phyloP scores from a whole-genome alignment of 2,888 invertebrate genomes.

The Celastrina argiolus region DNA sequence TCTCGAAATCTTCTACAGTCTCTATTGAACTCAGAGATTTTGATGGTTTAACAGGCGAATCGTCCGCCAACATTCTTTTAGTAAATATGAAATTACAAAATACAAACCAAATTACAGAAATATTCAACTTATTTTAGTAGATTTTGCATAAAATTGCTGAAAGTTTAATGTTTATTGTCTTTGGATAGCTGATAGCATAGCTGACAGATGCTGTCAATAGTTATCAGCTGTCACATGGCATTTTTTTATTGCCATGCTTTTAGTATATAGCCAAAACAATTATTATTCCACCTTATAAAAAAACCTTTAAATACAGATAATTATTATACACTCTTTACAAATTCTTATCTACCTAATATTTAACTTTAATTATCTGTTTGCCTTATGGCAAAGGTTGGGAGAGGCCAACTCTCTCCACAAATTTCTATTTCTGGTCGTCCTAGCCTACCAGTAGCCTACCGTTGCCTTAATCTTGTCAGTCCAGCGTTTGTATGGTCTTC shows the following conservation, averaged over 20 bases:
- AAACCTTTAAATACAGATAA: no score
- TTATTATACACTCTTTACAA: no score
- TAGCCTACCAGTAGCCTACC: no score
- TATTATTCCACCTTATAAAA: not conserved
- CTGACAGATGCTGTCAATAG: not conserved
- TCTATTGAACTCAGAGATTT: conserved; percentile 53
- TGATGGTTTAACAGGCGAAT: conserved; percentile 45
- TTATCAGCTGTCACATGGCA: not conserved
- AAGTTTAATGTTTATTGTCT: conserved; percentile 8
- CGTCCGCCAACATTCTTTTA: conserved; percentile 38
- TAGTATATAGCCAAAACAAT: not conserved
- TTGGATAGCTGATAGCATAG: not conserved
- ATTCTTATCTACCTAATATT: no score
- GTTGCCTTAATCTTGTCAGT: no score
- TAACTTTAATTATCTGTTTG: no score
- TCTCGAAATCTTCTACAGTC: conserved; percentile 60
- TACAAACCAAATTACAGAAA: conserved; percentile 10
- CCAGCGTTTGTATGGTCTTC: no score
- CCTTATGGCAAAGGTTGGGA: no score
- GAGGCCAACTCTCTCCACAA: no score
- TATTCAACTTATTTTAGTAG: conserved; percentile 14
- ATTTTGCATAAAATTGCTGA: not conserved
- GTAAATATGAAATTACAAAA: conserved; percentile 23
- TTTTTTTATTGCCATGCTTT: not conserved
- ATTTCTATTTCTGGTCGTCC: no score